Evolutionary conservation across 2,113 vertebrate species (phyloP).

Genomic region (Cynocephalus volans): DNA sequence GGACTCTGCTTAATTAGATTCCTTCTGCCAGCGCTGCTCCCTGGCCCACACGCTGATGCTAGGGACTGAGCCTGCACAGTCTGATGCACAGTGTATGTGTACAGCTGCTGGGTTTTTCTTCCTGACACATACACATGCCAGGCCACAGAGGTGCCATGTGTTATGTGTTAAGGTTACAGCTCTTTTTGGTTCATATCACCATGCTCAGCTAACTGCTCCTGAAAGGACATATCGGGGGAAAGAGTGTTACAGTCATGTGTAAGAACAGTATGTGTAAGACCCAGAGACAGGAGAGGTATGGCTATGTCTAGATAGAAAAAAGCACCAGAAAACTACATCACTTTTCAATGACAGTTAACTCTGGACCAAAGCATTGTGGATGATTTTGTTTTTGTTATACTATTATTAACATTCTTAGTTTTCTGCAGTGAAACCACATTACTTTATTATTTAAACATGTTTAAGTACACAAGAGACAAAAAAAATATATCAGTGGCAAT

Average conservation of each 20-base stretch:
- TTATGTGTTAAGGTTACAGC: not conserved
- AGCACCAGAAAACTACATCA: not conserved
- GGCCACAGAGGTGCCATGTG: not conserved
- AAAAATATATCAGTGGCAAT: not conserved
- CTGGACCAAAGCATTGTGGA: not conserved
- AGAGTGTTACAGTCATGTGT: not conserved
- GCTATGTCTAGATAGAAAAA: not conserved
- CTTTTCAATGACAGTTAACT: not conserved
- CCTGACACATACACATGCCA: not conserved
- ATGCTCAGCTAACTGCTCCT: not conserved
- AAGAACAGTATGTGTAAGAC: not conserved
- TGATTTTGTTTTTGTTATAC: not conserved
- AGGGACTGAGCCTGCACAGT: not conserved
- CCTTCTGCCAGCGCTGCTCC: not conserved
- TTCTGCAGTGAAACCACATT: not conserved
- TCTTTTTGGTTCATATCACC: not conserved
- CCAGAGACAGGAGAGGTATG: not conserved
- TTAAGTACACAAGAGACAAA: not conserved
- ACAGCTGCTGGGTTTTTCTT: not conserved
- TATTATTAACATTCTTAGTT: not conserved
- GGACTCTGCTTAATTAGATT: not conserved
- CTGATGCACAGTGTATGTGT: not conserved
- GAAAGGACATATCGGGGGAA: not conserved
- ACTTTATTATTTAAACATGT: slow-evolving; percentile 35
- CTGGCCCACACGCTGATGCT: not conserved